phyloP scores from a whole-genome alignment of 2,113 vertebrate genomes.

The Saccopteryx leptura region DNA sequence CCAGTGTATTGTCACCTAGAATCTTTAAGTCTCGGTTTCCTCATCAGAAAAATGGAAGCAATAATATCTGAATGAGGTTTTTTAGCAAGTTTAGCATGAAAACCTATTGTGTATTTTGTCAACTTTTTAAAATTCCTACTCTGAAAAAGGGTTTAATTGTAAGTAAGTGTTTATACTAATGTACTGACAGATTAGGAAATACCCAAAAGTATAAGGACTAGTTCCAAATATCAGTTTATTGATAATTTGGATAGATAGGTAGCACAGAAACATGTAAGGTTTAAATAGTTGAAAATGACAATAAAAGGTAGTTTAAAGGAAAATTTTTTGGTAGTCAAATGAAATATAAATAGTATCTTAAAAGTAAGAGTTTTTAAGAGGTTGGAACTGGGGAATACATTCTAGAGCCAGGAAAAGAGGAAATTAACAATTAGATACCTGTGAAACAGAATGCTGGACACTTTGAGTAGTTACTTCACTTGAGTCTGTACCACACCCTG shows the following conservation, averaged over 20 bases:
- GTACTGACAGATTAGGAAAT: neutral
- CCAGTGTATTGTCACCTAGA: neutral
- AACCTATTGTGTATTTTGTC: neutral
- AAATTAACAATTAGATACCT: neutral
- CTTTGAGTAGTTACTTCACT: neutral
- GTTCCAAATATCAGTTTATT: neutral
- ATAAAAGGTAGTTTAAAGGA: neutral
- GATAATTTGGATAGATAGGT: neutral
- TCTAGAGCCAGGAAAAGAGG: neutral
- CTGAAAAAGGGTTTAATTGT: neutral
- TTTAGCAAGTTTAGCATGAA: neutral
- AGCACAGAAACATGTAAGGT: neutral
- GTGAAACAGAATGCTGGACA: neutral
- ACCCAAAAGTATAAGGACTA: neutral
- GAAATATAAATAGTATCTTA: neutral
- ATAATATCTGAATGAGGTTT: neutral
- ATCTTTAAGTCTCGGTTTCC: neutral
- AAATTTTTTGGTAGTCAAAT: no score
- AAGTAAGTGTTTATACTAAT: slow-evolving; percentile 21
- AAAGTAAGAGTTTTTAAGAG: neutral
- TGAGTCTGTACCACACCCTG: neutral
- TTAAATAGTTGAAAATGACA: slow-evolving; percentile 29
- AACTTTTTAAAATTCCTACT: neutral
- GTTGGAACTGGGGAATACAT: neutral
- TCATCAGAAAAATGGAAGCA: neutral